A percentile compares a stretch with the other conserved stretches of the same genome.
Conservation (phyloP, 2,113 vertebrate species). For the Corythornis vintsioides region DNA sequence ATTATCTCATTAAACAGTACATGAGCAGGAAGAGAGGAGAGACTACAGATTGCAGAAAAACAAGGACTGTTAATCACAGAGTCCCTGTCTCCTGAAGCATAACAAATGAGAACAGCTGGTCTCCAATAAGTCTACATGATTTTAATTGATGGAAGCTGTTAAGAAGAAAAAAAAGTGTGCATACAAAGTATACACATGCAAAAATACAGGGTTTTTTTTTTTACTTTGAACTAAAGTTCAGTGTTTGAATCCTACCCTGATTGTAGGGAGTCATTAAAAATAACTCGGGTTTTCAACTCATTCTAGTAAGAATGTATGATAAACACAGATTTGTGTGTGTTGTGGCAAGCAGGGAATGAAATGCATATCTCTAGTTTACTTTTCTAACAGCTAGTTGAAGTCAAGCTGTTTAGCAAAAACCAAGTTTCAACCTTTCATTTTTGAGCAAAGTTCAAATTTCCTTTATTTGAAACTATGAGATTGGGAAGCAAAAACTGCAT, state of each 20-base stretch:
- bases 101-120: slow-evolving; percentile 62
- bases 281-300: neutral
- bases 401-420: neutral
- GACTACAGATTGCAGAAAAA: slow-evolving; percentile 52
- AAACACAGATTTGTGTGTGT: neutral
- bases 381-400: neutral
- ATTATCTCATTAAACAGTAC: slow-evolving; percentile 63
- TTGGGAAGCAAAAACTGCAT: neutral
- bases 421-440: neutral
- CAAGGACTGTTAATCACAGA: slow-evolving; percentile 58
- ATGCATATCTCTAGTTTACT: neutral
- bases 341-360: neutral
- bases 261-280: neutral
- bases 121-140: slow-evolving; percentile 49
- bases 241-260: neutral
- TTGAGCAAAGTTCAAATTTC: neutral
- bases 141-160: slow-evolving; percentile 53
- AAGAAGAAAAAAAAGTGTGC: neutral
- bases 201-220: neutral
- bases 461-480: neutral
- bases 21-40: slow-evolving; percentile 54
- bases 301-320: neutral
- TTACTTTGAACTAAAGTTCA: neutral
- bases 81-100: slow-evolving; percentile 46
- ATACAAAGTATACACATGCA: neutral